Conservation (phyloP, 2,113 vertebrate species). For the human (Homo sapiens) region DNA sequence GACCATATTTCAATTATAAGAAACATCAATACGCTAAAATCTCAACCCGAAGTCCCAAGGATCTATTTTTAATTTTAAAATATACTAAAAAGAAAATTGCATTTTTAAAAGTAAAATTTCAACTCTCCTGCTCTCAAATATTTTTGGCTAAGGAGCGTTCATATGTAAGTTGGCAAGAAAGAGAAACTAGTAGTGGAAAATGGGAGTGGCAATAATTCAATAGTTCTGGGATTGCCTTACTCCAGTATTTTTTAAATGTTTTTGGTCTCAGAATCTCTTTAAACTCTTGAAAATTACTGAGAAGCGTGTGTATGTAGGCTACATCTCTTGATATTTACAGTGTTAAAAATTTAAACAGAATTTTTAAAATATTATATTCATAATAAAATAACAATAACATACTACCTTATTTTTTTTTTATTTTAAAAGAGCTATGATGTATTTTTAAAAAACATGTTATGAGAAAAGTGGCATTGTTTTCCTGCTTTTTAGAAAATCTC, state of each 20-base stretch:
- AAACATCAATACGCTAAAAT: background rate
- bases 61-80: conserved; percentile 46
- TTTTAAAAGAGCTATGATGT: background rate
- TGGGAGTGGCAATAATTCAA: background rate
- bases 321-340: background rate
- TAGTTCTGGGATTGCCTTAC: background rate
- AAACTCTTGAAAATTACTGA: background rate
- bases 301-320: background rate
- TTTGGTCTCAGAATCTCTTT: background rate
- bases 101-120: conserved; percentile 6
- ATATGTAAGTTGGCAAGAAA: background rate
- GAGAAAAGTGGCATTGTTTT: background rate
- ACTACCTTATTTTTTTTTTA: background rate
- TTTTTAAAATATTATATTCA: background rate
- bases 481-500: background rate
- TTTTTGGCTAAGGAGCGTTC: conserved; percentile 15
- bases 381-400: background rate
- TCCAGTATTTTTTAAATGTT: background rate
- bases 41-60: background rate
- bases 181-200: background rate
- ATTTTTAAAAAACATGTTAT: background rate
- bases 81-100: background rate
- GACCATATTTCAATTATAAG: conserved; percentile 46
- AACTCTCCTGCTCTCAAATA: background rate
- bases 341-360: conserved; percentile 17